Conservation (phyloP, 2,888 invertebrate genomes). For the Pollenia griseotomentosa region DNA sequence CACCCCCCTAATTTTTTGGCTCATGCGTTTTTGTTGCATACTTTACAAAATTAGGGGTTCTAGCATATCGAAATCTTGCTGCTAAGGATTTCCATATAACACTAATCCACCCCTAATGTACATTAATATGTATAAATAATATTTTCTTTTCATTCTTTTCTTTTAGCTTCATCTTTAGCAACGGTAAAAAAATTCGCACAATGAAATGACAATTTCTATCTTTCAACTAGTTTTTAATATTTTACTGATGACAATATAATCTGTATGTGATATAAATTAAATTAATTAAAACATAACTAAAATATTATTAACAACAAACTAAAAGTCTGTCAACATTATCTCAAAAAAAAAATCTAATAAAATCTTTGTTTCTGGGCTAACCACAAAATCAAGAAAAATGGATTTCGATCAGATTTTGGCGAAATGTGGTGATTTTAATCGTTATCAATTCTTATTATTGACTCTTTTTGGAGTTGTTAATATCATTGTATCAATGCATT, state of each 20-base stretch:
- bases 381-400: constrained; percentile 75
- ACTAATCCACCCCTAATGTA: no score
- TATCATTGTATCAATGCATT: constrained; percentile 86
- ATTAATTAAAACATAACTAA: constrained; percentile 12
- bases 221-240: background rate
- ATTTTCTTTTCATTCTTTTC: background rate
- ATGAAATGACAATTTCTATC: constrained; percentile 29
- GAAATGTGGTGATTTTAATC: constrained; percentile 86
- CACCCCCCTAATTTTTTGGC: no score
- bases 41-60: no score
- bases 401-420: constrained; percentile 86
- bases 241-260: constrained; percentile 41
- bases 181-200: constrained; percentile 1
- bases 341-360: background rate
- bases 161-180: background rate
- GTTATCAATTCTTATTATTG: constrained; percentile 85
- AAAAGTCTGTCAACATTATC: background rate
- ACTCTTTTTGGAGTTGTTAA: constrained; percentile 86
- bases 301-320: background rate
- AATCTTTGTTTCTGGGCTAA: background rate
- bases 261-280: constrained; percentile 42
- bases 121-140: background rate
- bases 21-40: no score
- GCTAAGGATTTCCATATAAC: no score
- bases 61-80: no score